Percentiles rank a stretch among this genome's conserved stretches.
Evolutionary conservation across 2,797 vertebrate genomes (phyloP).

Genomic region (Erethizon dorsatum): DNA sequence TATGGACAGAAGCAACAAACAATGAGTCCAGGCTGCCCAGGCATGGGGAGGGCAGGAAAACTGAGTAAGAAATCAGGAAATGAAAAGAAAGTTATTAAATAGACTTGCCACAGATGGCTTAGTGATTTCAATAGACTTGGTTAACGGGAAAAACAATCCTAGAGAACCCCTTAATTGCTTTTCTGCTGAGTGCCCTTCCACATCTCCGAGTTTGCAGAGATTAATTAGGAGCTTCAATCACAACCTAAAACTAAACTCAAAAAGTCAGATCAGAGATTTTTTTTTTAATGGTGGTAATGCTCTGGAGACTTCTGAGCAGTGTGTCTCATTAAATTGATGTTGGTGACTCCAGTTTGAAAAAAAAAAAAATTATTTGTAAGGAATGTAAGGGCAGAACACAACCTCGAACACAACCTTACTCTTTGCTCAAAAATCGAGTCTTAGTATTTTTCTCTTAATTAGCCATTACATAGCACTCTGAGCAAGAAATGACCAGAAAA

Average conservation of each 20-base stretch:
- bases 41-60: constrained; percentile 68
- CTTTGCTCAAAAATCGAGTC: background rate
- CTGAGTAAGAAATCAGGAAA: constrained; percentile 80
- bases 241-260: constrained; percentile 69
- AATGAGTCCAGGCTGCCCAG: constrained; percentile 61
- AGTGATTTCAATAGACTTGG: constrained; percentile 67
- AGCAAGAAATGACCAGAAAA: constrained; percentile 18
- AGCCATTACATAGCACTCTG: background rate
- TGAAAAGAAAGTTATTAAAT: constrained; percentile 77
- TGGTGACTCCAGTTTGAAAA: background rate
- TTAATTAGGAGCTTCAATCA: constrained; percentile 75
- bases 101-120: constrained; percentile 73
- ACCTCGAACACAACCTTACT: background rate
- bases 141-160: constrained; percentile 71
- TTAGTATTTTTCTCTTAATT: constrained; percentile 63
- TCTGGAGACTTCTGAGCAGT: constrained; percentile 34
- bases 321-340: constrained; percentile 46
- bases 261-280: constrained; percentile 52
- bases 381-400: background rate
- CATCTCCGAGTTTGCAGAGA: constrained; percentile 67
- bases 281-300: background rate
- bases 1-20: constrained; percentile 73
- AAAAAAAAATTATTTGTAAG: background rate
- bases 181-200: constrained; percentile 73
- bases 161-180: constrained; percentile 73